Evolutionary conservation across 1,140 invertebrate genomes (phyloP).

Genomic region (Lutraria rhynchaena): DNA sequence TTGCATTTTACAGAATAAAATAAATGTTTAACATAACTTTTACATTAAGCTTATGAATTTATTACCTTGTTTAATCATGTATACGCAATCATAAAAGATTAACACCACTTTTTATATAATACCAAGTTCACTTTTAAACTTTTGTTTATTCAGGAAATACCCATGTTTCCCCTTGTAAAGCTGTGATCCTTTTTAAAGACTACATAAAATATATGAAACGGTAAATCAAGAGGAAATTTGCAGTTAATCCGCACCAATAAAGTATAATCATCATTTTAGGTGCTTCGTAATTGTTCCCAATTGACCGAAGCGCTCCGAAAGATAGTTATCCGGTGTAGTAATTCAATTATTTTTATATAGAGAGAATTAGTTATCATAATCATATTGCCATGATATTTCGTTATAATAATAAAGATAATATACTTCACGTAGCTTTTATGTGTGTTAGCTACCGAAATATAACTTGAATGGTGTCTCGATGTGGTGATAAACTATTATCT

Average conservation of each 20-base stretch:
- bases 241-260: slow-evolving; percentile 12
- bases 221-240: slow-evolving; percentile 7
- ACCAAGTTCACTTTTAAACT: too few species aligned
- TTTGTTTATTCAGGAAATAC: too few species aligned
- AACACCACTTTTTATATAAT: too few species aligned
- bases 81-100: background rate
- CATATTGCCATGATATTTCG: background rate
- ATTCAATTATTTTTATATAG: slow-evolving; percentile 45
- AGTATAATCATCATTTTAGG: background rate
- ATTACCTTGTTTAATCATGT: slow-evolving; percentile 1
- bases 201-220: background rate
- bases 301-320: slow-evolving; percentile 4
- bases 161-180: too few species aligned
- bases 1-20: background rate
- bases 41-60: slow-evolving; percentile 33
- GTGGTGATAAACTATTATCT: too few species aligned
- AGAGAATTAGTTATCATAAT: slow-evolving; percentile 21
- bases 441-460: too few species aligned
- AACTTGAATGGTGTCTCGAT: too few species aligned
- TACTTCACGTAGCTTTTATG: slow-evolving; percentile 16
- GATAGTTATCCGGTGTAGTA: background rate
- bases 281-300: slow-evolving; percentile 11
- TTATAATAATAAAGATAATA: slow-evolving; percentile 13
- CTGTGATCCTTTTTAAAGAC: background rate
- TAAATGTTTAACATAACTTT: slow-evolving; percentile 12